A percentile compares a stretch with the other conserved stretches of the same genome.
Conservation (phyloP, 2,113 vertebrate genomes). For the Puntigrus tetrazona region DNA sequence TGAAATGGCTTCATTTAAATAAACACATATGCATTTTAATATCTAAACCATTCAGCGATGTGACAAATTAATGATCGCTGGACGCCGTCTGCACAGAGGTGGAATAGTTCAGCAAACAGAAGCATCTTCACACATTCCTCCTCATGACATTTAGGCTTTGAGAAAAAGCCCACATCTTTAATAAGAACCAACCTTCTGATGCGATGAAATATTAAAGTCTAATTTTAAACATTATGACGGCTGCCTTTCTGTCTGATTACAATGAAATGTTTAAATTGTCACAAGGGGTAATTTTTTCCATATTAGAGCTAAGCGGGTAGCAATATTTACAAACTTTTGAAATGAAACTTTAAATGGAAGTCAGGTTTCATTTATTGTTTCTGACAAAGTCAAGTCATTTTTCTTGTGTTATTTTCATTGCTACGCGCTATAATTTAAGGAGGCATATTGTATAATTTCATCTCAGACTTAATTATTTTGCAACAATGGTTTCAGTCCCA, state of each 20-base stretch:
- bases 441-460: constrained; percentile 37
- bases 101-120: constrained; percentile 54
- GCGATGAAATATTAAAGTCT: constrained; percentile 93
- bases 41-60: neutral
- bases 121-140: constrained; percentile 69
- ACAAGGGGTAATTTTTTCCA: constrained; percentile 73
- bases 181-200: constrained; percentile 86
- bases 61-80: constrained; percentile 23
- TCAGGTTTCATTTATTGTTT: constrained; percentile 58
- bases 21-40: constrained; percentile 9
- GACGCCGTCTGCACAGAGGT: constrained; percentile 30
- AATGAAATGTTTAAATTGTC: constrained; percentile 83
- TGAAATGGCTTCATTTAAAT: neutral
- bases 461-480: constrained; percentile 45
- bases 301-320: constrained; percentile 80
- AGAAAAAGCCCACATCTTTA: constrained; percentile 83
- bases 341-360: constrained; percentile 72
- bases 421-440: constrained; percentile 33
- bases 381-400: constrained; percentile 55
- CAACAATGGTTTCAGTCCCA: constrained; percentile 40
- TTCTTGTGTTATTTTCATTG: constrained; percentile 15
- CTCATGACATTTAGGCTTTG: constrained; percentile 85
- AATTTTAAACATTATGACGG: constrained; percentile 91
- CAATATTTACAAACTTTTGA: constrained; percentile 87
- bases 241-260: constrained; percentile 81